phyloP scores from a whole-genome alignment of 2,797 vertebrate species.

The Enteromius viviparus region DNA sequence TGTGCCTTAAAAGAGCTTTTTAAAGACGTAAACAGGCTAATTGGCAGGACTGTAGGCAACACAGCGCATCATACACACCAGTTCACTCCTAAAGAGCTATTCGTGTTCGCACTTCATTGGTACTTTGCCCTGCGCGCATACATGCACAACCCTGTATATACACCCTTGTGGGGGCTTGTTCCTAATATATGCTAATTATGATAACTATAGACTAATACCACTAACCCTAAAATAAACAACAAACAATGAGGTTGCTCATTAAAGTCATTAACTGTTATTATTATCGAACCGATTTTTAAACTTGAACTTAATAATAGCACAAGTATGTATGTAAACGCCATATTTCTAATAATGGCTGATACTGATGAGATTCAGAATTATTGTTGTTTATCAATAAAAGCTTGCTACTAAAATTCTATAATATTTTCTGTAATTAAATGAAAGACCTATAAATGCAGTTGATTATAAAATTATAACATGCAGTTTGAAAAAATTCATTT shows the following conservation, averaged over 20 bases:
- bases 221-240: conserved; percentile 64
- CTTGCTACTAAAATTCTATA: neutral
- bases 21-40: conserved; percentile 77
- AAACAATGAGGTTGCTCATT: conserved; percentile 40
- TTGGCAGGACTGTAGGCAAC: conserved; percentile 67
- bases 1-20: conserved; percentile 82
- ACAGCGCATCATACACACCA: conserved; percentile 71
- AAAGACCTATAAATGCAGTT: neutral
- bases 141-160: conserved; percentile 53
- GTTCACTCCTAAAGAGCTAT: conserved; percentile 67
- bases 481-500: neutral
- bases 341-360: neutral
- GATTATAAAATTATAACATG: too few relatives aligned
- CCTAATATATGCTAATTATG: conserved; percentile 17
- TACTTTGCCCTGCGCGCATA: conserved; percentile 47
- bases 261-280: conserved; percentile 1
- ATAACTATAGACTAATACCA: conserved; percentile 36
- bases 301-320: neutral
- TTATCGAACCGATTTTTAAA: neutral
- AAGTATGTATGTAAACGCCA: neutral
- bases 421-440: neutral
- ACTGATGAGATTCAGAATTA: neutral
- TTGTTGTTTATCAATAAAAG: neutral
- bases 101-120: conserved; percentile 60
- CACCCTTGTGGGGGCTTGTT: conserved; percentile 2